Percentiles rank a stretch among this genome's conserved stretches.
Evolutionary conservation across 2,113 vertebrate species (phyloP).

Genomic region (Grantiella picta): DNA sequence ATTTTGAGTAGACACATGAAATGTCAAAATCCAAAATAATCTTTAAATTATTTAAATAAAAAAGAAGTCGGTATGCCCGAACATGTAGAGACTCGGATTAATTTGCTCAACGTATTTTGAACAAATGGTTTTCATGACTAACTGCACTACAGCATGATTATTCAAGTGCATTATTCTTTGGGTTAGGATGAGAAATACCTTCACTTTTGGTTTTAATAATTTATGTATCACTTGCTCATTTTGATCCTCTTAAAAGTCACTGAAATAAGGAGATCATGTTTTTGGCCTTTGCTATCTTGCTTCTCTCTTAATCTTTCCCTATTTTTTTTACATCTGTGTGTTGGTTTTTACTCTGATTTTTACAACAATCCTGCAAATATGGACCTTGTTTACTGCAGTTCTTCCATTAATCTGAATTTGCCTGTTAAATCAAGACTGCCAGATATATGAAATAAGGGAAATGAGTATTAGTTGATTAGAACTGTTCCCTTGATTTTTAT

Average conservation of each 20-base stretch:
- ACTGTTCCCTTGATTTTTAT: neutral
- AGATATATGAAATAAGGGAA: neutral
- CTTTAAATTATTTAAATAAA: neutral
- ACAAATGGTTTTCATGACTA: neutral
- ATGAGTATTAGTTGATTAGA: neutral
- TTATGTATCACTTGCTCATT: neutral
- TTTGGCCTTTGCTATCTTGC: neutral
- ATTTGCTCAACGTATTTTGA: neutral
- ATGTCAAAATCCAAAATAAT: neutral
- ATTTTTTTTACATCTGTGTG: neutral
- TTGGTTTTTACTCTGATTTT: neutral
- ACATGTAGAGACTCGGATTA: neutral
- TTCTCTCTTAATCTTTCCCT: neutral
- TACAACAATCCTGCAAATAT: neutral
- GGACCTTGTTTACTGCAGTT: neutral
- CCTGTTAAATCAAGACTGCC: neutral
- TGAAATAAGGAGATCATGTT: neutral
- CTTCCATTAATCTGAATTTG: neutral
- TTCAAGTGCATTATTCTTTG: neutral
- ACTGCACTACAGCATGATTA: neutral
- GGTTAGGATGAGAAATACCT: neutral
- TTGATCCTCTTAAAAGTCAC: neutral
- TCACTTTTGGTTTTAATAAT: neutral
- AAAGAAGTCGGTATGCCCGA: neutral
- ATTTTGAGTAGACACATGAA: neutral